phyloP scores from a whole-genome alignment of 2,888 invertebrate genomes.

The Lasius fuliginosus region DNA sequence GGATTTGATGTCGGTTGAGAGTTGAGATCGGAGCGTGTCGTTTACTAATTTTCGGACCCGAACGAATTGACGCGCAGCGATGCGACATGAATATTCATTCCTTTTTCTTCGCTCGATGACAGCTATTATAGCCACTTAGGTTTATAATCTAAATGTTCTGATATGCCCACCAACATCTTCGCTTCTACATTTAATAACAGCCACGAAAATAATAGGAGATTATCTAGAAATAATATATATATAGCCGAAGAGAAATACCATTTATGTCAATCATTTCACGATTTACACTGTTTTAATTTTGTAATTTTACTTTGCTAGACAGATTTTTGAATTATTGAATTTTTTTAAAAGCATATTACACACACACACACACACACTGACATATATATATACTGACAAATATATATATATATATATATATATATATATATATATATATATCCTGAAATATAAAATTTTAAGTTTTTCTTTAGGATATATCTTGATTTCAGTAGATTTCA shows the following conservation, averaged over 20 bases:
- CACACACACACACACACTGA: too few species aligned
- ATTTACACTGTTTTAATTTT: not conserved
- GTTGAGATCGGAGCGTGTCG: slow-evolving; percentile 45
- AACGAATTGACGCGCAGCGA: slow-evolving; percentile 41
- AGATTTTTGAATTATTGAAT: too few species aligned
- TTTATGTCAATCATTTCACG: not conserved
- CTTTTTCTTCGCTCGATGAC: slow-evolving; percentile 47
- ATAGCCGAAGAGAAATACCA: not conserved
- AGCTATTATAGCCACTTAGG: slow-evolving; percentile 55
- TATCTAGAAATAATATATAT: not conserved
- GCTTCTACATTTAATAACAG: slow-evolving; percentile 37
- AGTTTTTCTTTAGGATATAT: not conserved
- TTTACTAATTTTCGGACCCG: slow-evolving; percentile 45
- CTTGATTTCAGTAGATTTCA: not conserved
- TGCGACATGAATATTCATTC: slow-evolving; percentile 52
- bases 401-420: slow-evolving; percentile 1
- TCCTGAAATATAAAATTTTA: not conserved
- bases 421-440: not conserved
- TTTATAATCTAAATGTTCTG: slow-evolving; percentile 46
- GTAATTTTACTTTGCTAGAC: too few species aligned
- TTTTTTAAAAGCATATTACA: too few species aligned
- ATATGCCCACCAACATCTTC: slow-evolving; percentile 48
- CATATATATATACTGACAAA: not conserved
- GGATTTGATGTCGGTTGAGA: slow-evolving; percentile 41
- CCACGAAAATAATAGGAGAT: slow-evolving; percentile 22